phyloP scores from a whole-genome alignment of 2,113 vertebrate genomes.

The Marmota flaviventris region DNA sequence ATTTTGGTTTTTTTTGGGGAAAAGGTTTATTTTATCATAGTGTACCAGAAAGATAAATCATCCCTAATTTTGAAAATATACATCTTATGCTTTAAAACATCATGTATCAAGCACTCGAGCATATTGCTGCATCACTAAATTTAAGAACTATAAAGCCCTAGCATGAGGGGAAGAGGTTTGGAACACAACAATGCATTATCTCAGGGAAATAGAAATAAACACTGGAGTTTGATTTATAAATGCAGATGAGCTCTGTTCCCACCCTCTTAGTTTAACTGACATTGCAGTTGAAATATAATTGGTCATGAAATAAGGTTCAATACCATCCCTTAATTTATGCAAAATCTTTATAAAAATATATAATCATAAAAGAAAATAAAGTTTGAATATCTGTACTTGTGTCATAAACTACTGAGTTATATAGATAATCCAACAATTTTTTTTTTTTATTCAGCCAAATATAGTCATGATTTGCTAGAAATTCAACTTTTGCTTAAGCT shows the following conservation, averaged over 20 bases:
- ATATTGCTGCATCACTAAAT: neutral
- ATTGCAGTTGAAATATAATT: neutral
- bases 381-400: neutral
- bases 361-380: neutral
- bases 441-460: slow-evolving; percentile 26
- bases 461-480: neutral
- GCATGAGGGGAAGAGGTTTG: neutral
- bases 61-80: slow-evolving; percentile 44
- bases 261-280: neutral
- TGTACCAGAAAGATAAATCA: slow-evolving; percentile 44
- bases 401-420: neutral
- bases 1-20: neutral
- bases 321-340: neutral
- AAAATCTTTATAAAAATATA: neutral
- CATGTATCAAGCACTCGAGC: neutral
- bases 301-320: neutral
- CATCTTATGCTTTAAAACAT: neutral
- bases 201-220: neutral
- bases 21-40: slow-evolving; percentile 26
- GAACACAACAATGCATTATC: neutral
- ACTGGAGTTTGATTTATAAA: neutral
- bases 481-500: neutral
- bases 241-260: neutral
- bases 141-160: neutral
- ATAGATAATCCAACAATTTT: neutral